Conservation (phyloP, 2,113 vertebrate species). For the Ardeotis arabs region DNA sequence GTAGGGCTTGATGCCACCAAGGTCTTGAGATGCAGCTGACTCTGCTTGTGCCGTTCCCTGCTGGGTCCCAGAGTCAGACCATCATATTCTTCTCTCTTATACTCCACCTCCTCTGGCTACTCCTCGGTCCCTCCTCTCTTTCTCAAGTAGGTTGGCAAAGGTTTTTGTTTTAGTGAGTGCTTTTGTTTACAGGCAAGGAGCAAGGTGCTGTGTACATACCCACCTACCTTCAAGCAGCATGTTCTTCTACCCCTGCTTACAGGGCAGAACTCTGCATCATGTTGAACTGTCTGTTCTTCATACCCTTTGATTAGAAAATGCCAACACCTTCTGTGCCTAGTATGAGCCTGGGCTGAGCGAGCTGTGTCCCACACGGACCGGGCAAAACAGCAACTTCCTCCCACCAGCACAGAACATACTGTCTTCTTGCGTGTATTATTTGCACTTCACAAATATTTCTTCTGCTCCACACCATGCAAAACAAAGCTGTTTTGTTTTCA, state of each 20-base stretch:
- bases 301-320: neutral
- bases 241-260: neutral
- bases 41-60: neutral
- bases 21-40: neutral
- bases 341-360: fast-evolving
- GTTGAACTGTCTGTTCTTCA: neutral
- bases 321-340: neutral
- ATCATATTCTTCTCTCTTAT: neutral
- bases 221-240: neutral
- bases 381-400: neutral
- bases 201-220: neutral
- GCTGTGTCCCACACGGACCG: fast-evolving
- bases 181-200: neutral
- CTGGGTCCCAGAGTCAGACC: neutral
- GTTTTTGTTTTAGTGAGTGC: neutral
- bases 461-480: neutral
- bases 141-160: neutral
- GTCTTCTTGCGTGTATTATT: neutral
- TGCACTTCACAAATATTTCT: neutral
- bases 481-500: neutral
- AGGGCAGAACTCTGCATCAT: neutral
- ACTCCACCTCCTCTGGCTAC: neutral
- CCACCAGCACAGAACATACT: neutral
- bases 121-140: neutral
- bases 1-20: neutral